These are phyloP conservation scores for Crambe crambe DNA, from an alignment of 37 sponge, comb jelly and placozoan species.

Conservation along the genomic window DNA sequence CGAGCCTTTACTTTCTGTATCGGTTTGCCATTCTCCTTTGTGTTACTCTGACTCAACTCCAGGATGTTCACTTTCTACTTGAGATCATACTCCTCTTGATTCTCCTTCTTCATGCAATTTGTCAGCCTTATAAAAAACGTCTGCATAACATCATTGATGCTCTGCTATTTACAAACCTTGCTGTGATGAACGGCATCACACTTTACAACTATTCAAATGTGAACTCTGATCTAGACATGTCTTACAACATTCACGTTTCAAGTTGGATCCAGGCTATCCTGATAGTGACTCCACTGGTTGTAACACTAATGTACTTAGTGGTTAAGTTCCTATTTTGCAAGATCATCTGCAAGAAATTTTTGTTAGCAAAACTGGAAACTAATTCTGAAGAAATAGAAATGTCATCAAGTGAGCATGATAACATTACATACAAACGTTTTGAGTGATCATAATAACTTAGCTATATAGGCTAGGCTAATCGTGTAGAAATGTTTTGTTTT, in stretches of 20 bases:
- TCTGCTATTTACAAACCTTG: constrained; percentile 8
- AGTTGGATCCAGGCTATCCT: neutral
- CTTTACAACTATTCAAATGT: constrained; percentile 6
- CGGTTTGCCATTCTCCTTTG: neutral
- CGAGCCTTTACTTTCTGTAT: constrained; percentile 18
- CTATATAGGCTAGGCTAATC: too few species aligned
- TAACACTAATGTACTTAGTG: neutral
- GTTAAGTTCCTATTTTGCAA: too few species aligned
- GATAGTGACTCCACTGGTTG: neutral
- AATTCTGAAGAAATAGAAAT: too few species aligned
- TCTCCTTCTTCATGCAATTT: neutral
- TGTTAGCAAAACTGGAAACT: too few species aligned
- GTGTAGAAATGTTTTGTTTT: too few species aligned
- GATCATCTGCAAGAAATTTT: too few species aligned
- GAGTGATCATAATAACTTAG: too few species aligned
- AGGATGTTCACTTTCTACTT: neutral
- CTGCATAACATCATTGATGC: constrained; percentile 17
- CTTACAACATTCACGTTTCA: too few species aligned
- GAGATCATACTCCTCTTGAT: constrained; percentile 6
- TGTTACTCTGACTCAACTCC: neutral
- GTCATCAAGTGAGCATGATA: too few species aligned
- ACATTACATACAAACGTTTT: too few species aligned
- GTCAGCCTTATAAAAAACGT: constrained; percentile 15
- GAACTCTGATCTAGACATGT: neutral
- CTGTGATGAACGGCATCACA: constrained; percentile 17